Conservation (phyloP, 2,797 vertebrate species). For the Xenops minutus region DNA sequence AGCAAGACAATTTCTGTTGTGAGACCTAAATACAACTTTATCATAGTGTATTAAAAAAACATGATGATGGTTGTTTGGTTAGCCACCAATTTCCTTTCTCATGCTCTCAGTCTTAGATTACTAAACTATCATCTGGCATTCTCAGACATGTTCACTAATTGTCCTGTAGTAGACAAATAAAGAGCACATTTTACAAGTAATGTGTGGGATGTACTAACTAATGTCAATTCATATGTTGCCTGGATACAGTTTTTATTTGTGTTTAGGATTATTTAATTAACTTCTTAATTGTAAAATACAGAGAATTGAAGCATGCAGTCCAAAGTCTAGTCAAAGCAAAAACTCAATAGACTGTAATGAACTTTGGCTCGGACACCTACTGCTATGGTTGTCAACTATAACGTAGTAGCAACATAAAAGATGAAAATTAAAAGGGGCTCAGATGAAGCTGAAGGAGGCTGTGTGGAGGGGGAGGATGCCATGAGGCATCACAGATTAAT, state of each 20-base stretch:
- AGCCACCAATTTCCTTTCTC: slow-evolving; percentile 62
- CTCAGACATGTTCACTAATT: slow-evolving; percentile 44
- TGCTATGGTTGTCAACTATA: neutral
- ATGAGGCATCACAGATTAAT: neutral
- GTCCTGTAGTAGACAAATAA: slow-evolving; percentile 34
- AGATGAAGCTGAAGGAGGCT: neutral
- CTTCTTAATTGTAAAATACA: neutral
- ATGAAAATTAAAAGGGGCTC: neutral
- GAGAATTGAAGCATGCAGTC: neutral
- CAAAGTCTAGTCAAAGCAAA: neutral
- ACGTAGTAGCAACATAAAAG: neutral
- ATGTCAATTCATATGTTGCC: neutral
- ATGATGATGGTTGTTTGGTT: slow-evolving; percentile 46
- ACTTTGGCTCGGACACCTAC: neutral
- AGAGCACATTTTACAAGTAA: slow-evolving; percentile 29
- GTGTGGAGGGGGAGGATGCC: neutral
- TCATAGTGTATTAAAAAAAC: neutral
- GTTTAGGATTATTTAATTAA: slow-evolving; percentile 34
- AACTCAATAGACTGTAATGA: neutral
- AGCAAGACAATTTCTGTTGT: neutral
- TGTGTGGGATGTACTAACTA: neutral
- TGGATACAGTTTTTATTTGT: slow-evolving; percentile 20
- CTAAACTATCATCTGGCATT: slow-evolving; percentile 43
- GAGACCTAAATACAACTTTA: neutral
- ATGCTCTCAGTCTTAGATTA: slow-evolving; percentile 26